These are phyloP conservation scores for Hapalemur alaotrensis DNA, from an alignment of 2,797 vertebrate genomes.

Conservation along the genomic window DNA sequence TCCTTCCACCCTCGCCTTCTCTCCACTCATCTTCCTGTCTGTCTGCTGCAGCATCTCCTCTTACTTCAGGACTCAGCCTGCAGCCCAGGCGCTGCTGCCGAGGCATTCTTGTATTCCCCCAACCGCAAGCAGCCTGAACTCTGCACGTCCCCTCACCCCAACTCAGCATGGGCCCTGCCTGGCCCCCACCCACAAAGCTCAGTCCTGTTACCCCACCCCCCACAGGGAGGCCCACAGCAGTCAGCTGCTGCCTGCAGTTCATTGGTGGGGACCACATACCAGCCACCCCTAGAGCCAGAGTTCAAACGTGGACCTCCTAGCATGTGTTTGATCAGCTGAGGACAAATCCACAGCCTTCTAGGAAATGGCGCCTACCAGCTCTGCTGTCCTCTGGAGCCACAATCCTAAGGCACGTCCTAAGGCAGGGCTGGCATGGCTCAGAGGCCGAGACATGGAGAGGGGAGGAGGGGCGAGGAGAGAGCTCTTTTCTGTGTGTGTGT, in stretches of 20 bases:
- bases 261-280: slow-evolving; percentile 40
- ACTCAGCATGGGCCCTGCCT: slow-evolving; percentile 3
- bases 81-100: background rate
- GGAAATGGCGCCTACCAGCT: slow-evolving; percentile 31
- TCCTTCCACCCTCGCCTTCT: background rate
- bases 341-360: slow-evolving; percentile 32
- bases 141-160: background rate
- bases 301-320: slow-evolving; percentile 52
- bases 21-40: background rate
- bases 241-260: slow-evolving; percentile 38
- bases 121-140: background rate
- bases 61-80: slow-evolving; percentile 6
- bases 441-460: background rate
- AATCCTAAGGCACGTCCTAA: background rate
- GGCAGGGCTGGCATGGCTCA: background rate
- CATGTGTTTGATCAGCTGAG: slow-evolving; percentile 65
- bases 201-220: background rate
- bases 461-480: background rate
- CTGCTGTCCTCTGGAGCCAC: slow-evolving; percentile 3
- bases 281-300: background rate
- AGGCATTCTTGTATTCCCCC: background rate
- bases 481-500: background rate
- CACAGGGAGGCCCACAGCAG: background rate
- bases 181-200: slow-evolving; percentile 20
- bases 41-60: slow-evolving; percentile 35